phyloP scores from a whole-genome alignment of 2,113 vertebrate species.

The Chlorodrepanis virens region DNA sequence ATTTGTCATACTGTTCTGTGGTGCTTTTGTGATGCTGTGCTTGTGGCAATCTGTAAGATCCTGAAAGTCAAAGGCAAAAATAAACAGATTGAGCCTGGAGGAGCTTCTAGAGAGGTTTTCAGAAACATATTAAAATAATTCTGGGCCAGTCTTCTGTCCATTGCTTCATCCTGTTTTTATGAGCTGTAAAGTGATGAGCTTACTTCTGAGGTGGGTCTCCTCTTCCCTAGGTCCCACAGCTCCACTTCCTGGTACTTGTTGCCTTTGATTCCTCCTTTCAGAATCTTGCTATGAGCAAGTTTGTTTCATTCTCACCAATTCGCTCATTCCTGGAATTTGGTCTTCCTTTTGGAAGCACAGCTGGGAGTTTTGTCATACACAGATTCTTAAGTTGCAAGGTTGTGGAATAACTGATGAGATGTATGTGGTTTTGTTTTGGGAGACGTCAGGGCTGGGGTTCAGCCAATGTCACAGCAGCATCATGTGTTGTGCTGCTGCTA shows the following conservation, averaged over 20 bases:
- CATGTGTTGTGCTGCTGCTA: not conserved
- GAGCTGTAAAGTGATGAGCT: not conserved
- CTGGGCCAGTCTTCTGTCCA: not conserved
- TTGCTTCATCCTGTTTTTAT: not conserved
- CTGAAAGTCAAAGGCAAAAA: not conserved
- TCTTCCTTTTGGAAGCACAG: not conserved
- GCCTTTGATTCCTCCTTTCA: not conserved
- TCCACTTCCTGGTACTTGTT: not conserved
- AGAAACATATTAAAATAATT: not conserved
- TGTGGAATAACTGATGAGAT: constrained; percentile 20
- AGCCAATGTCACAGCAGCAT: not conserved
- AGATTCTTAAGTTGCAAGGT: not conserved
- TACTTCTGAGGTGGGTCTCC: not conserved
- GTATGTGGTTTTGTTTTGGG: constrained; percentile 8
- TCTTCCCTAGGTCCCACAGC: not conserved
- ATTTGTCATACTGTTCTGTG: not conserved
- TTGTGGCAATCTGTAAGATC: not conserved
- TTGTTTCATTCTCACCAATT: not conserved
- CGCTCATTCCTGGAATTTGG: not conserved
- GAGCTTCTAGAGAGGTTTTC: not conserved
- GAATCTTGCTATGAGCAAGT: not conserved
- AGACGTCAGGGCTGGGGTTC: not conserved
- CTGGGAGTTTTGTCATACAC: constrained; percentile 11
- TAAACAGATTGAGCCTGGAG: not conserved
- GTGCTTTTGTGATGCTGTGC: not conserved